Evolutionary conservation across 2,113 vertebrate species (phyloP).

Genomic region (Proterorhinus semilunaris): DNA sequence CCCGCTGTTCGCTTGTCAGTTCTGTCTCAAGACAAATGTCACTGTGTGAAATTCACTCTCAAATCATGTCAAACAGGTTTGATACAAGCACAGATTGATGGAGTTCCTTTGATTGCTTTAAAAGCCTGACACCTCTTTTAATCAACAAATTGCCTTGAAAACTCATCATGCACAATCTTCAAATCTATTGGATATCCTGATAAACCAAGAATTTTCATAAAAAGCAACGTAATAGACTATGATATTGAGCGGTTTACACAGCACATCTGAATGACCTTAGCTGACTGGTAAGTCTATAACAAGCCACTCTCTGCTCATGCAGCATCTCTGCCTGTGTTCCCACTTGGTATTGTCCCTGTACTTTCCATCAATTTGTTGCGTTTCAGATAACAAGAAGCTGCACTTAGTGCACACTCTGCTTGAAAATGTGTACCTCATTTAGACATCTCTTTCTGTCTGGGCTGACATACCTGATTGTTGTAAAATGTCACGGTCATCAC

Average conservation of each 20-base stretch:
- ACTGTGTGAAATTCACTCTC: slow-evolving; percentile 40
- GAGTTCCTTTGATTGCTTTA: slow-evolving; percentile 16
- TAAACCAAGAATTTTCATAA: not conserved
- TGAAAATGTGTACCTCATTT: slow-evolving; percentile 34
- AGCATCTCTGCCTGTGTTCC: slow-evolving; percentile 10
- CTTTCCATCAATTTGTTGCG: slow-evolving; percentile 41
- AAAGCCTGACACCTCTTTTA: slow-evolving; percentile 32
- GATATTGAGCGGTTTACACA: too few relatives aligned
- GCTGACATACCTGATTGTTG: slow-evolving; percentile 43
- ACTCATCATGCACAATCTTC: slow-evolving; percentile 1
- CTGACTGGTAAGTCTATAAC: not conserved
- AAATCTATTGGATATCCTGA: not conserved
- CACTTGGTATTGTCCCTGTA: slow-evolving; percentile 28
- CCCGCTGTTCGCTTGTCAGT: slow-evolving; percentile 36
- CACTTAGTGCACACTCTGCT: slow-evolving; percentile 28
- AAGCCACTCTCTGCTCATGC: slow-evolving; percentile 7
- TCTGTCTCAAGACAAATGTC: slow-evolving; percentile 43
- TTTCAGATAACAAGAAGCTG: slow-evolving; percentile 42
- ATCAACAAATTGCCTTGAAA: slow-evolving; percentile 21
- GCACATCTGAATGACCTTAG: not conserved
- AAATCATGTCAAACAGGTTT: slow-evolving; percentile 51
- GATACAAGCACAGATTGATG: slow-evolving; percentile 39
- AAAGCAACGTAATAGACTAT: not conserved
- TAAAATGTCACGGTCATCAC: slow-evolving; percentile 53
- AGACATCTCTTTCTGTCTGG: slow-evolving; percentile 22